Percentiles rank a stretch among this genome's conserved stretches.
phyloP scores from a whole-genome alignment of 2,797 vertebrate species.

The Adrianichthys oophorus region DNA sequence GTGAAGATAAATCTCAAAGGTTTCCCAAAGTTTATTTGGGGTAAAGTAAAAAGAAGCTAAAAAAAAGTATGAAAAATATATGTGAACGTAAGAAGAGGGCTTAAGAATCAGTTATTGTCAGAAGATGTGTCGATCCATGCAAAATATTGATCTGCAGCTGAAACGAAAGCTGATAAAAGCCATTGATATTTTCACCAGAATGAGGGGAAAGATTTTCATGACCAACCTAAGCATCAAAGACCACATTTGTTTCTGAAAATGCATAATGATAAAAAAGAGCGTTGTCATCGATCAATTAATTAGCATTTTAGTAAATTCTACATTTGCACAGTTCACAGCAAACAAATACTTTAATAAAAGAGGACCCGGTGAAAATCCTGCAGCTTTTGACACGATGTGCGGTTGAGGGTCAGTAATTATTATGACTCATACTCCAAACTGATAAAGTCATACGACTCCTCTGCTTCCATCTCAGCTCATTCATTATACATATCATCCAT shows the following conservation, averaged over 20 bases:
- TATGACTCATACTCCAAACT: constrained; percentile 60
- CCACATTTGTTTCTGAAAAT: no score
- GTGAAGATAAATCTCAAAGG: no score
- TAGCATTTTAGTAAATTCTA: constrained; percentile 1
- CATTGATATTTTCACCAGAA: constrained; percentile 13
- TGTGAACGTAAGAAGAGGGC: no score
- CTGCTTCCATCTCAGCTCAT: constrained; percentile 62
- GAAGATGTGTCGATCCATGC: no score
- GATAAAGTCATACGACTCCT: constrained; percentile 47
- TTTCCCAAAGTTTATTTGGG: no score
- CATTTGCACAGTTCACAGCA: neutral
- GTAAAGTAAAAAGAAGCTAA: no score
- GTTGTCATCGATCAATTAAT: constrained; percentile 1
- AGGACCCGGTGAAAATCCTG: neutral
- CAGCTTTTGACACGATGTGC: constrained; percentile 14
- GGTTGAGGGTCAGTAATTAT: constrained; percentile 57
- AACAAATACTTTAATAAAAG: neutral
- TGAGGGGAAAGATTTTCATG: no score
- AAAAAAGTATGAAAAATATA: no score
- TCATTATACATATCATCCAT: constrained; percentile 73
- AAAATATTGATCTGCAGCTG: constrained; percentile 6
- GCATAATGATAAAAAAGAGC: neutral
- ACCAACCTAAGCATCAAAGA: no score
- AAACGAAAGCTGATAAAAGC: constrained; percentile 20
- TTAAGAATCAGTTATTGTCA: no score